Conservation (phyloP, 2,113 vertebrate species). For the Chlamydotis undulata region DNA sequence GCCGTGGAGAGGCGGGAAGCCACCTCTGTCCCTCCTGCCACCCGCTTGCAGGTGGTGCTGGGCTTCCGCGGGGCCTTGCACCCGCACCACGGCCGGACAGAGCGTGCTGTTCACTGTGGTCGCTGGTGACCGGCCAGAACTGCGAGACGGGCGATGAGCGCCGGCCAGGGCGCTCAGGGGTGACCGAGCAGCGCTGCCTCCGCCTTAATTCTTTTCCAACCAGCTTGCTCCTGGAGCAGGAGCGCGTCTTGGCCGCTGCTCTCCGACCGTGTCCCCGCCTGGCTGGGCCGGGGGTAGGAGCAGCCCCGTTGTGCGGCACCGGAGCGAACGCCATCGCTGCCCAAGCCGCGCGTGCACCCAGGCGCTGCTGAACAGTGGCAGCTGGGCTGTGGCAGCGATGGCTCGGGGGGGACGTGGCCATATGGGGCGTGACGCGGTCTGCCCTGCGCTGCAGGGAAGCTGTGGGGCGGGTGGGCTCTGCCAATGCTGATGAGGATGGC, state of each 20-base stretch:
- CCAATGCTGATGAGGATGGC: background rate
- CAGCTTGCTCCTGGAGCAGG: background rate
- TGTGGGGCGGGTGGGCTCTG: too few relatives aligned
- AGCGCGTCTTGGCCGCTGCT: background rate
- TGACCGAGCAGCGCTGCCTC: background rate
- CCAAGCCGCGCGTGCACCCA: accelerated
- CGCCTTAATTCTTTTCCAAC: background rate
- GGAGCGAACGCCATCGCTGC: accelerated
- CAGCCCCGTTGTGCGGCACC: background rate
- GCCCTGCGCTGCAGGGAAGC: background rate
- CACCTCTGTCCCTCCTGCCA: background rate
- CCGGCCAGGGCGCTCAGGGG: background rate
- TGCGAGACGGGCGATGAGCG: too few relatives aligned
- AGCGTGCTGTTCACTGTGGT: background rate
- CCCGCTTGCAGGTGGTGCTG: accelerated
- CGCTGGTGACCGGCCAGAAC: background rate
- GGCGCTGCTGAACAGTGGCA: background rate
- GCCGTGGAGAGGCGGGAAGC: background rate
- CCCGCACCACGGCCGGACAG: accelerated
- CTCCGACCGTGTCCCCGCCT: accelerated
- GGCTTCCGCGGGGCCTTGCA: background rate
- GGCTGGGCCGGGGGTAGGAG: background rate
- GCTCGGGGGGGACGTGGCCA: background rate
- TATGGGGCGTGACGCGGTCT: background rate
- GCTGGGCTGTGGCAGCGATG: accelerated